Percentiles rank a stretch among this genome's conserved stretches.
Conservation (phyloP, 2,797 vertebrate species). For the Potorous gilbertii region DNA sequence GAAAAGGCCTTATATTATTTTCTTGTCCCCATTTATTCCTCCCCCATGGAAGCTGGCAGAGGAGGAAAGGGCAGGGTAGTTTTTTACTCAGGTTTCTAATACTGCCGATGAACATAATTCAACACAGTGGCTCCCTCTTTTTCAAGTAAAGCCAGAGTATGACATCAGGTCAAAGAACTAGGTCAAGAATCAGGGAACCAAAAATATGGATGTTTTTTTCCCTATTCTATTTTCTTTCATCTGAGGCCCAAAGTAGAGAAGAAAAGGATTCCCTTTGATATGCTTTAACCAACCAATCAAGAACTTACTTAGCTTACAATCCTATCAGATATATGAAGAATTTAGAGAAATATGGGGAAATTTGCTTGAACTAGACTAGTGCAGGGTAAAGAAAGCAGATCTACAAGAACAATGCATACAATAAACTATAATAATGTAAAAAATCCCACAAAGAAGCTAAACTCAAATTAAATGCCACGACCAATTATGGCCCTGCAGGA, state of each 20-base stretch:
- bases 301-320: not conserved
- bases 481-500: not conserved
- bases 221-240: not conserved
- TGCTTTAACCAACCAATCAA: not conserved
- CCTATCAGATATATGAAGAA: not conserved
- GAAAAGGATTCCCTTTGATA: not conserved
- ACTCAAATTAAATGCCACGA: not conserved
- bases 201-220: not conserved
- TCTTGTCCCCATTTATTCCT: not conserved
- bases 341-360: not conserved
- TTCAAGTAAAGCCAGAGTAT: not conserved
- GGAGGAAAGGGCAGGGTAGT: not conserved
- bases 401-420: not conserved
- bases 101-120: not conserved
- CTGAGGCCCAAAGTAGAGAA: not conserved
- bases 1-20: not conserved
- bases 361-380: not conserved
- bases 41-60: not conserved
- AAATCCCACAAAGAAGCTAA: not conserved
- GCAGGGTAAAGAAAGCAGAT: not conserved
- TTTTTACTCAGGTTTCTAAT: not conserved
- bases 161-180: not conserved
- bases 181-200: not conserved
- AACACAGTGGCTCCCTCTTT: not conserved
- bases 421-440: not conserved